These are phyloP conservation scores for Scomber colias DNA, from an alignment of 2,113 vertebrate species.

Conservation along the genomic window DNA sequence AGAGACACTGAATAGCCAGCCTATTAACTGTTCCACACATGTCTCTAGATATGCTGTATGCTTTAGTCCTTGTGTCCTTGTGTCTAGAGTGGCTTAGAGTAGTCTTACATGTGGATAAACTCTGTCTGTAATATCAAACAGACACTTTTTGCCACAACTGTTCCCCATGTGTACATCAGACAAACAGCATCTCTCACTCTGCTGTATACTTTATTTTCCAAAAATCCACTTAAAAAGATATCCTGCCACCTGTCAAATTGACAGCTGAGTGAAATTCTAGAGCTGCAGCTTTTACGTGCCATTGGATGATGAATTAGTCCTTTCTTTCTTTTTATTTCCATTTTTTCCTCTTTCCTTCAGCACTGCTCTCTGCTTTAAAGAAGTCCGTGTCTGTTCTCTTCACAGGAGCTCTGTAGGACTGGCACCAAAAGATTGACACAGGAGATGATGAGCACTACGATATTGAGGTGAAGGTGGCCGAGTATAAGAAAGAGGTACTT, in stretches of 20 bases:
- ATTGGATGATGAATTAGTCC: conserved; percentile 69
- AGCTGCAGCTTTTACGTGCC: conserved; percentile 54
- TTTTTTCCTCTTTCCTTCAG: neutral
- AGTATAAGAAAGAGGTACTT: conserved; percentile 77
- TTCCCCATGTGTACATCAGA: conserved; percentile 16
- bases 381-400: conserved; percentile 42
- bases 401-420: conserved; percentile 79
- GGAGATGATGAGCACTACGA: conserved; percentile 81
- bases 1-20: conserved; percentile 9
- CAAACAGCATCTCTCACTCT: conserved; percentile 37
- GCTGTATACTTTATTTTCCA: conserved; percentile 26
- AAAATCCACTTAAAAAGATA: conserved; percentile 33
- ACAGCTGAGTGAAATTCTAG: conserved; percentile 53
- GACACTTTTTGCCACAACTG: conserved; percentile 1
- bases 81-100: neutral
- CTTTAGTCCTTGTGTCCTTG: neutral
- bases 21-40: neutral
- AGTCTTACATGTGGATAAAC: conserved; percentile 17
- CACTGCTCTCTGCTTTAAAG: conserved; percentile 45
- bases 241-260: conserved; percentile 45
- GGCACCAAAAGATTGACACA: conserved; percentile 78
- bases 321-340: conserved; percentile 38
- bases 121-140: conserved; percentile 22
- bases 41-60: neutral
- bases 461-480: conserved; percentile 78